Conservation (phyloP, 2,797 vertebrate genomes). For the Pantherophis vulpinus region DNA sequence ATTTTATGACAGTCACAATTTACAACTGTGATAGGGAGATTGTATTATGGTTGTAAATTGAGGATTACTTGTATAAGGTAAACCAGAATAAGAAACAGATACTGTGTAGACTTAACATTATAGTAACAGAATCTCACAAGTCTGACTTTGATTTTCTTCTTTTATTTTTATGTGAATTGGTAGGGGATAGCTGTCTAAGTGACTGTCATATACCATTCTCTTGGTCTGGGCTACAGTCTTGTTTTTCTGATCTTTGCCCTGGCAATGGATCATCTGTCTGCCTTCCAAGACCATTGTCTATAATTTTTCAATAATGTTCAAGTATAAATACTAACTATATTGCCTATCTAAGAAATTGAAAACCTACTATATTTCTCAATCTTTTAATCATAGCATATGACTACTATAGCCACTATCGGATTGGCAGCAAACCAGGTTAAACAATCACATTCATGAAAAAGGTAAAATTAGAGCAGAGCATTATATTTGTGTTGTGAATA, state of each 20-base stretch:
- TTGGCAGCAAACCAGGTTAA: neutral
- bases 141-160: neutral
- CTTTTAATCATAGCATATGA: neutral
- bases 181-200: neutral
- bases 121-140: neutral
- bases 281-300: neutral
- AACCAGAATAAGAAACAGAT: neutral
- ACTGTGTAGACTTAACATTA: neutral
- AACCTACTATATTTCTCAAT: neutral
- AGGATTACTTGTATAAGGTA: neutral
- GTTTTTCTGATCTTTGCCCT: no score
- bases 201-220: neutral
- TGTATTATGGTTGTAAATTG: no score
- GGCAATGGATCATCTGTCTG: neutral
- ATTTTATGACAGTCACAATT: no score
- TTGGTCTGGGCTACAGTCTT: neutral
- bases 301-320: neutral
- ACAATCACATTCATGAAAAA: neutral
- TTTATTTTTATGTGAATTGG: neutral
- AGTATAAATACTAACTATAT: neutral
- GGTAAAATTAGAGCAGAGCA: neutral
- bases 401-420: neutral
- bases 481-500: neutral
- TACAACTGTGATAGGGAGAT: no score
- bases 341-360: neutral